Evolutionary conservation across 2,113 vertebrate species (phyloP).

Genomic region (Puffinus mauretanicus): DNA sequence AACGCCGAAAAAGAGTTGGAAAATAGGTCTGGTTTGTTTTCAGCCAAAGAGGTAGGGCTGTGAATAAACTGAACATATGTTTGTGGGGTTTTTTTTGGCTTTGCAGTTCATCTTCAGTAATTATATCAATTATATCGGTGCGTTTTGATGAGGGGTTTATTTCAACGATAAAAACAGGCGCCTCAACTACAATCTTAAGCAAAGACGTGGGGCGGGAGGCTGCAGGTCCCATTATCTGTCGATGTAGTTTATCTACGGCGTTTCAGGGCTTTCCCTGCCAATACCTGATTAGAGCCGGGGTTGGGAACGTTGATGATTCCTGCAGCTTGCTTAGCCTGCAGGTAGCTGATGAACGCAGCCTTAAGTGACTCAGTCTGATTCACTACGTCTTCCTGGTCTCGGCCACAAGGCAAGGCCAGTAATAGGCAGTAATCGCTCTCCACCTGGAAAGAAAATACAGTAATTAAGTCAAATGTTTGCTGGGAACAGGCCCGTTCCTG

Average conservation of each 20-base stretch:
- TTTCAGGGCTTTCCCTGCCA: neutral
- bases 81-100: neutral
- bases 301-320: slow-evolving; percentile 99
- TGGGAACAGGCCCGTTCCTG: neutral
- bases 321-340: slow-evolving; percentile 97
- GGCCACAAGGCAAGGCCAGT: slow-evolving; percentile 93
- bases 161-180: too few relatives aligned
- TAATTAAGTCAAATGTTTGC: neutral
- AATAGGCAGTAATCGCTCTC: slow-evolving; percentile 96
- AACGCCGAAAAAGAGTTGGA: neutral
- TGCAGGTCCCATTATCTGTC: fast-evolving
- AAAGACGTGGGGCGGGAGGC: neutral
- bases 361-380: slow-evolving; percentile 95
- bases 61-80: fast-evolving
- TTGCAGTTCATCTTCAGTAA: neutral
- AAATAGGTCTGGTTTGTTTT: neutral
- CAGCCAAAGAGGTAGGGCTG: neutral
- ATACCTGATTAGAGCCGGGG: slow-evolving; percentile 95
- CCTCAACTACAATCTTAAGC: fast-evolving
- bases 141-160: neutral
- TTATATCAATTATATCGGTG: fast-evolving
- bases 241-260: fast-evolving
- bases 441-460: slow-evolving; percentile 74
- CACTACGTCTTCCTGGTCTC: slow-evolving; percentile 95
- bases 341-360: slow-evolving; percentile 96